A percentile compares a stretch with the other conserved stretches of the same genome.
Evolutionary conservation across 2,888 invertebrate genomes (phyloP).

Genomic region (Clanis bilineata): DNA sequence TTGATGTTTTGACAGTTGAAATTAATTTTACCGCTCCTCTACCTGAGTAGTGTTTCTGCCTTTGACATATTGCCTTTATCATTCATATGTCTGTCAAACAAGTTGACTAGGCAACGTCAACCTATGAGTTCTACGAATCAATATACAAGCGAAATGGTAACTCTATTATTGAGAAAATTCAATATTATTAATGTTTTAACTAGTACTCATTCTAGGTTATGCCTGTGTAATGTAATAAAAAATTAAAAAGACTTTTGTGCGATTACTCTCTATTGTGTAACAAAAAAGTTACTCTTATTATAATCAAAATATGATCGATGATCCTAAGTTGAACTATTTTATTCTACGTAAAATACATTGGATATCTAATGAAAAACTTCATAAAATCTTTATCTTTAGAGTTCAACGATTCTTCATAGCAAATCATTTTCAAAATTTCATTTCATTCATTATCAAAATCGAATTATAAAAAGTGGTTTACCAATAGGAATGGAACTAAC

Average conservation of each 20-base stretch:
- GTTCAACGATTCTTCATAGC: too few relatives aligned
- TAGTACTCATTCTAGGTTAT: too few relatives aligned
- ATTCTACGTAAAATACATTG: neutral
- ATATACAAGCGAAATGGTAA: neutral
- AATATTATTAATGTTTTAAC: neutral
- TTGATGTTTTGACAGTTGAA: constrained; percentile 40
- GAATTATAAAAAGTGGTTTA: too few relatives aligned
- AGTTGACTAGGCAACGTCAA: constrained; percentile 7
- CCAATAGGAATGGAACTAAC: too few relatives aligned
- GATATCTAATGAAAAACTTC: neutral
- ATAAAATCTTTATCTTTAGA: too few relatives aligned
- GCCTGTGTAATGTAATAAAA: too few relatives aligned
- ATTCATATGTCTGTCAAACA: constrained; percentile 17
- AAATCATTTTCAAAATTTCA: too few relatives aligned
- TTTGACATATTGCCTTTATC: constrained; percentile 18
- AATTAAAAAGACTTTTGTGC: too few relatives aligned
- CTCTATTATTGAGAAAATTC: neutral
- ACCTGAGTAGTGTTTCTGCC: constrained; percentile 12
- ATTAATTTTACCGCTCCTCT: constrained; percentile 37
- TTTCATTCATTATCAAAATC: too few relatives aligned
- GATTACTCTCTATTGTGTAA: too few relatives aligned
- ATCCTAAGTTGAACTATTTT: neutral
- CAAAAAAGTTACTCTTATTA: too few relatives aligned
- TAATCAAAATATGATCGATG: too few relatives aligned
- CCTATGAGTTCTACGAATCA: neutral